These are phyloP conservation scores for Acipenser ruthenus DNA, from an alignment of 2,797 vertebrate species.

Conservation along the genomic window DNA sequence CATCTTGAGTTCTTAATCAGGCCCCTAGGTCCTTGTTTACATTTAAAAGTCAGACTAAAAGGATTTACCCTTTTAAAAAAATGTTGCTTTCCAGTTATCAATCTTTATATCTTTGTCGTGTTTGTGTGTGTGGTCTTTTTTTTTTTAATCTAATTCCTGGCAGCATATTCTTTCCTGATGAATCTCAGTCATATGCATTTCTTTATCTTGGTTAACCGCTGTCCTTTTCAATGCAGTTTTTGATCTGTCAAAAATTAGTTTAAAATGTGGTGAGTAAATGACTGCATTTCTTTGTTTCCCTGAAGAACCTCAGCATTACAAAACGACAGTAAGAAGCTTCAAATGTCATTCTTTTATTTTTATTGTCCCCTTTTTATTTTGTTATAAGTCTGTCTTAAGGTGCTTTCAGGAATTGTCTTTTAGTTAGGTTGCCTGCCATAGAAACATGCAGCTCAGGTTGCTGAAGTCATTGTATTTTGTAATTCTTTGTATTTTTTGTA, in stretches of 20 bases:
- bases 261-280: too few species aligned
- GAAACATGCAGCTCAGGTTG: neutral
- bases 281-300: too few species aligned
- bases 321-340: too few species aligned
- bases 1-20: constrained; percentile 25
- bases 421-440: neutral
- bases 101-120: constrained; percentile 24
- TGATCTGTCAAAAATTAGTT: too few species aligned
- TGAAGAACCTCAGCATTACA: too few species aligned
- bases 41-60: constrained; percentile 35
- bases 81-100: constrained; percentile 20
- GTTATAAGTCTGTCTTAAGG: too few species aligned
- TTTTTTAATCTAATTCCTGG: constrained; percentile 4
- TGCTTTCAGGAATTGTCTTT: neutral
- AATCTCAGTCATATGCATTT: neutral
- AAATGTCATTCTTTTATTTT: too few species aligned
- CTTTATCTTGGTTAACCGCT: constrained; percentile 11
- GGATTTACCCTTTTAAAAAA: constrained; percentile 23
- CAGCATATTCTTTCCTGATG: constrained; percentile 6
- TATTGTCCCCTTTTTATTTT: too few species aligned
- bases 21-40: constrained; percentile 25
- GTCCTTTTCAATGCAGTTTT: too few species aligned
- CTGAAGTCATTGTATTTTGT: too few species aligned
- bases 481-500: too few species aligned
- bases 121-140: neutral